These are phyloP conservation scores for Athalia rosae DNA, from an alignment of 2,888 invertebrate genomes.

Conservation along the genomic window DNA sequence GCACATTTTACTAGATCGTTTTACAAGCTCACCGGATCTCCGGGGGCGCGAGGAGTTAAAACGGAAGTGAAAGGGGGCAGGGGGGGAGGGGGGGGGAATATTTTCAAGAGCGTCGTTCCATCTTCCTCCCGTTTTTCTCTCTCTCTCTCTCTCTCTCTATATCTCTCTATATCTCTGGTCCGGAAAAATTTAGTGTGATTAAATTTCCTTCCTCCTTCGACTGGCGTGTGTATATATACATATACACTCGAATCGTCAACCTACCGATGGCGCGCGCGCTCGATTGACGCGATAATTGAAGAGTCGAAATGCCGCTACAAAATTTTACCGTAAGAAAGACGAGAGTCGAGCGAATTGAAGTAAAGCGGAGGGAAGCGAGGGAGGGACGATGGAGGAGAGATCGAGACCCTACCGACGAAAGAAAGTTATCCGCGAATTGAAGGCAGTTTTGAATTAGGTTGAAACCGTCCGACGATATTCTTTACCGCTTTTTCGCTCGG, in stretches of 20 bases:
- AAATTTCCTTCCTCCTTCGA: slow-evolving; percentile 38
- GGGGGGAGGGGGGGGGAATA: slow-evolving; percentile 18
- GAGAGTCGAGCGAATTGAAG: background rate
- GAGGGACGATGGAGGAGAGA: too few species aligned
- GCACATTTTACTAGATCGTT: slow-evolving; percentile 43
- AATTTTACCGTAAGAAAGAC: background rate
- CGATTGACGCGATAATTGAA: slow-evolving; percentile 20
- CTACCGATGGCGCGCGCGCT: too few species aligned
- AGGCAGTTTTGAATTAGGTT: slow-evolving; percentile 19
- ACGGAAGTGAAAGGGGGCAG: background rate
- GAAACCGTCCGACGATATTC: background rate
- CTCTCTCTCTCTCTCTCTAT: too few species aligned
- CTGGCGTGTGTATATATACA: background rate
- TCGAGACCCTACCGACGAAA: background rate
- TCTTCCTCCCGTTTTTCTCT: too few species aligned
- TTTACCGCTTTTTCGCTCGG: background rate
- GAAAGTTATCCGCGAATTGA: background rate
- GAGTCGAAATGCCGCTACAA: background rate
- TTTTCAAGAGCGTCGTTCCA: slow-evolving; percentile 16
- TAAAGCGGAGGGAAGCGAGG: too few species aligned
- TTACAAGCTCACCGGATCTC: slow-evolving; percentile 31
- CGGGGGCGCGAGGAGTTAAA: background rate
- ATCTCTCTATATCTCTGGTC: background rate
- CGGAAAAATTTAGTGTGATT: slow-evolving; percentile 45
- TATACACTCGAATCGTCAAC: slow-evolving; percentile 20